Conservation (phyloP, 1,140 invertebrate genomes). For the Cydia strobilella region DNA sequence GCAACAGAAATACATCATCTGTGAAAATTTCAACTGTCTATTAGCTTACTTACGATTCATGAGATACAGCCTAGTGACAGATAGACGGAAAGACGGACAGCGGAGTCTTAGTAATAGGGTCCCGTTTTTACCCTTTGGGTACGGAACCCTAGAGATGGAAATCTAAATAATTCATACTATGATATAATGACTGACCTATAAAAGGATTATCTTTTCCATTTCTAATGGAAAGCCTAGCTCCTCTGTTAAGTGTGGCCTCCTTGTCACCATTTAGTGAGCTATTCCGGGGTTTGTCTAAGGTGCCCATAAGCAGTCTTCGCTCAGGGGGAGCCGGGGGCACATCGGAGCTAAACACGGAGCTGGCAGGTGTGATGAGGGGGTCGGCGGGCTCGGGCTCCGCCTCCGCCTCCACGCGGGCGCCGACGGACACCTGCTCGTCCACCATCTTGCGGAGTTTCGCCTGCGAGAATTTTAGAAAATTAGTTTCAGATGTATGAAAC, state of each 20-base stretch:
- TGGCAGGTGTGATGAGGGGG: conserved; percentile 78
- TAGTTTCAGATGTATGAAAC: background rate
- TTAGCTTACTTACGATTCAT: too few species aligned
- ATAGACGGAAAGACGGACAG: too few species aligned
- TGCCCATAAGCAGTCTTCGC: conserved; percentile 69
- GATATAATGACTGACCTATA: conserved; percentile 57
- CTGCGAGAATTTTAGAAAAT: conserved; percentile 43
- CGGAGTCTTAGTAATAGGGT: too few species aligned
- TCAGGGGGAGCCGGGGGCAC: conserved; percentile 64
- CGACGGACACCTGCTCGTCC: conserved; percentile 77
- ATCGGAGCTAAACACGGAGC: conserved; percentile 60
- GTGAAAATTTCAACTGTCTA: too few species aligned
- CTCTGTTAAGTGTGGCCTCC: conserved; percentile 66
- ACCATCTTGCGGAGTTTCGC: conserved; percentile 81
- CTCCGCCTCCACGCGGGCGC: conserved; percentile 69
- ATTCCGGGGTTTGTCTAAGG: conserved; percentile 71
- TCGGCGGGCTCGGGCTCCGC: conserved; percentile 75
- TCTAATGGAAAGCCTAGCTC: conserved; percentile 65
- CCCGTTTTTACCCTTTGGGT: too few species aligned
- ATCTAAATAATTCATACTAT: too few species aligned
- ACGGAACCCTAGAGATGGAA: too few species aligned
- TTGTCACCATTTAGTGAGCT: conserved; percentile 68
- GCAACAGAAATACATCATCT: too few species aligned
- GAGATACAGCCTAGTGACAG: too few species aligned
- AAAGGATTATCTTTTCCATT: conserved; percentile 77